Evolutionary conservation across 2,113 vertebrate species (phyloP).

Genomic region (Myrmecobius fasciatus): DNA sequence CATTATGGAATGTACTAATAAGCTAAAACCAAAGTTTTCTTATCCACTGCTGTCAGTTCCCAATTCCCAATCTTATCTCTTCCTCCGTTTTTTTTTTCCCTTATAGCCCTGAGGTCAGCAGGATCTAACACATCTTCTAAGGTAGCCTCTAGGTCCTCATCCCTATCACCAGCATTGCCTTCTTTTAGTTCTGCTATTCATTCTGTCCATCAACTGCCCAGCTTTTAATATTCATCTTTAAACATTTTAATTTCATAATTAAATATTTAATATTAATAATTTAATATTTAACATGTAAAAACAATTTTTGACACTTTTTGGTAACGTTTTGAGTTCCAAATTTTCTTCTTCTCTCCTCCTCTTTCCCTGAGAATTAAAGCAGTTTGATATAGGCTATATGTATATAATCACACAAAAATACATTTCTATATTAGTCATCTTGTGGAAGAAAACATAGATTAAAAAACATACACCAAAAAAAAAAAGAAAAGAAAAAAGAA

Average conservation of each 20-base stretch:
- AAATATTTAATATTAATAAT: too few species aligned
- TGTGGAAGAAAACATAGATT: neutral
- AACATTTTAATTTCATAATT: too few species aligned
- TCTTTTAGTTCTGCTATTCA: neutral
- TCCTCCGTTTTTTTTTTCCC: neutral
- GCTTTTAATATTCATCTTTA: too few species aligned
- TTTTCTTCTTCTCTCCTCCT: neutral
- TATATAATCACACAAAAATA: neutral
- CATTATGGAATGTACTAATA: neutral
- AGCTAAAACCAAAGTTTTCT: neutral
- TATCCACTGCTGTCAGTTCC: neutral
- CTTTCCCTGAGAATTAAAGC: too few species aligned
- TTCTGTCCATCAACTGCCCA: too few species aligned
- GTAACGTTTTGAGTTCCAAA: neutral
- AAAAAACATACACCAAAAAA: too few species aligned
- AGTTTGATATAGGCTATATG: neutral
- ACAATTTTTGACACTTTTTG: neutral
- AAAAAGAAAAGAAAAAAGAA: too few species aligned
- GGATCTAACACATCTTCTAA: neutral
- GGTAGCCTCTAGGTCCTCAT: neutral
- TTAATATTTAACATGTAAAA: neutral
- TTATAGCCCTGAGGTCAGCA: neutral
- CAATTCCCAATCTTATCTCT: neutral
- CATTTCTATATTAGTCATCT: neutral
- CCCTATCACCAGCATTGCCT: neutral